Conservation (phyloP, 1,140 invertebrate genomes). For the Leucophenga varia region DNA sequence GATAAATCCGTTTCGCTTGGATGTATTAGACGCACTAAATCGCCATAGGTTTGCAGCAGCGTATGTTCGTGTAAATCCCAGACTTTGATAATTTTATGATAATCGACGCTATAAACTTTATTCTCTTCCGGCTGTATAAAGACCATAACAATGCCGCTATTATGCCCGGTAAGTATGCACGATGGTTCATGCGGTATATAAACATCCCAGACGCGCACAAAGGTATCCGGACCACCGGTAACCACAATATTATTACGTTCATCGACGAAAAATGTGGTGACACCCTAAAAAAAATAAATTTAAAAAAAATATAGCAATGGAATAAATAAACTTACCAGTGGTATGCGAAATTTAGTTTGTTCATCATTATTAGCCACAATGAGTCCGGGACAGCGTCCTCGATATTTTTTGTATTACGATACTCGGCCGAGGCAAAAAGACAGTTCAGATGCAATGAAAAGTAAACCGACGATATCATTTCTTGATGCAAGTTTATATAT, state of each 20-base stretch:
- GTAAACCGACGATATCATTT: conserved; percentile 66
- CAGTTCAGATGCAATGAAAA: conserved; percentile 63
- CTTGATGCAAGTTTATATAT: conserved; percentile 61
- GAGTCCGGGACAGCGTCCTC: conserved; percentile 36
- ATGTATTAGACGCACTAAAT: conserved; percentile 60
- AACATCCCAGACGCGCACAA: conserved; percentile 74
- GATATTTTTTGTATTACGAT: conserved; percentile 51
- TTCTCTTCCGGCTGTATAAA: conserved; percentile 69
- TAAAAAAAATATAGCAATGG: background rate
- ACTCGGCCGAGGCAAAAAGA: conserved; percentile 60
- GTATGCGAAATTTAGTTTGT: conserved; percentile 39
- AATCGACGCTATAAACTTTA: conserved; percentile 68
- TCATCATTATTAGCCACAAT: conserved; percentile 35
- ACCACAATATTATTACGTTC: conserved; percentile 63
- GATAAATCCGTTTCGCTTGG: conserved; percentile 62
- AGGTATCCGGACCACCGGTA: conserved; percentile 73
- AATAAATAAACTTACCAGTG: conserved; percentile 17
- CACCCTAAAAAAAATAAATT: conserved; percentile 51
- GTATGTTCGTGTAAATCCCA: conserved; percentile 65
- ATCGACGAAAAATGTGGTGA: conserved; percentile 62
- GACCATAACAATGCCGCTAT: conserved; percentile 66
- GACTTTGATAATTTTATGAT: conserved; percentile 69
- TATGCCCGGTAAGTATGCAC: conserved; percentile 67
- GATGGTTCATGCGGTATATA: conserved; percentile 68
- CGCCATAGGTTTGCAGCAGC: conserved; percentile 62